Evolutionary conservation across 2,113 vertebrate genomes (phyloP).

Genomic region (Tretioscincus oriximinensis): DNA sequence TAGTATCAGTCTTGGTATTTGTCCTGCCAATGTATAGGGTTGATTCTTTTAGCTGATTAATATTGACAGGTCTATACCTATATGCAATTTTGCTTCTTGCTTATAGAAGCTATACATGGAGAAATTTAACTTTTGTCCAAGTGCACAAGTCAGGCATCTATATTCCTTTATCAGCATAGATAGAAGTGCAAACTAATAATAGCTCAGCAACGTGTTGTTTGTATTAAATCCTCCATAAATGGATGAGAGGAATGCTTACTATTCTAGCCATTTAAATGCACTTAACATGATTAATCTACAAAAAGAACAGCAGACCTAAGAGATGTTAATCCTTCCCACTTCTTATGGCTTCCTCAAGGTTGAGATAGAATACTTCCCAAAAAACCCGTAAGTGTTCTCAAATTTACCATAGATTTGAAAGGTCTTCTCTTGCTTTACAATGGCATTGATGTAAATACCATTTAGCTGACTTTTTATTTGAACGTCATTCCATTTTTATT

Average conservation of each 20-base stretch:
- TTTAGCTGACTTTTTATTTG: not conserved
- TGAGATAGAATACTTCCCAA: not conserved
- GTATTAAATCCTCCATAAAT: slow-evolving; percentile 37
- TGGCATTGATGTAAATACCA: not conserved
- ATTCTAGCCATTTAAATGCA: slow-evolving; percentile 38
- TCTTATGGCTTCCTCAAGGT: not conserved
- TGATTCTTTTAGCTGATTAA: not conserved
- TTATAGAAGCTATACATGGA: not conserved
- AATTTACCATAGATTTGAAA: not conserved
- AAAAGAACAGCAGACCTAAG: slow-evolving; percentile 11
- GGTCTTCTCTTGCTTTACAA: not conserved
- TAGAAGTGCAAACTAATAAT: not conserved
- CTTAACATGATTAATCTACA: slow-evolving; percentile 7
- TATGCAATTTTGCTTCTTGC: not conserved
- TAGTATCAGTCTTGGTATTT: too few species aligned
- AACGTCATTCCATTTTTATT: not conserved
- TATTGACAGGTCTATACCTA: not conserved
- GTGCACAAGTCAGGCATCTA: slow-evolving; percentile 6
- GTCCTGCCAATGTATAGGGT: too few species aligned
- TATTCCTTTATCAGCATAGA: slow-evolving; percentile 11
- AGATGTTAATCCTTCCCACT: slow-evolving; percentile 10
- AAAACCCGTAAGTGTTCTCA: not conserved
- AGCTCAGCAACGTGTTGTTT: slow-evolving; percentile 7
- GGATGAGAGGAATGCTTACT: slow-evolving; percentile 22
- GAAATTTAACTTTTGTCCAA: not conserved